phyloP scores from a whole-genome alignment of 2,888 invertebrate genomes.

The Iselma pallidipennis region DNA sequence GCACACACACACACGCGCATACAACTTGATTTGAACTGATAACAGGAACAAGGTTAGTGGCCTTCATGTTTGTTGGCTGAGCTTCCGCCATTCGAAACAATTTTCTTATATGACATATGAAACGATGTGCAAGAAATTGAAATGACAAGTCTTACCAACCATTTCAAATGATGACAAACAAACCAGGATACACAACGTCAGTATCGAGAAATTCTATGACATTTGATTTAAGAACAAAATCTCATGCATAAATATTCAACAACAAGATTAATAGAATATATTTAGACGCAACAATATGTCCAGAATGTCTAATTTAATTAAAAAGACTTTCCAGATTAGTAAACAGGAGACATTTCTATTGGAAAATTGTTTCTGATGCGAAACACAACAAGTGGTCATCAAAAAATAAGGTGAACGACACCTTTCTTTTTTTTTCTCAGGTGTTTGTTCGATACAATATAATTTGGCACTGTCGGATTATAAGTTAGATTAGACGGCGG shows the following conservation, averaged over 20 bases:
- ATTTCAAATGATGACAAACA: background rate
- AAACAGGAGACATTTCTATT: no score
- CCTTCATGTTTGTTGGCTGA: background rate
- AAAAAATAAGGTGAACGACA: background rate
- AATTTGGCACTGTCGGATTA: background rate
- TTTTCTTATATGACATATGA: background rate
- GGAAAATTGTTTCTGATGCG: no score
- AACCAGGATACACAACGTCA: background rate
- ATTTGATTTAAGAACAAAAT: no score
- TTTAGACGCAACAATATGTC: no score
- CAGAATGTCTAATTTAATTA: no score
- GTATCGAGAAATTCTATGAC: background rate
- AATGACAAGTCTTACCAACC: background rate
- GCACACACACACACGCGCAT: no score
- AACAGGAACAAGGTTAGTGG: background rate
- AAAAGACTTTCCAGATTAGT: no score
- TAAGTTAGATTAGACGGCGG: no score
- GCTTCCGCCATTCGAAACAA: background rate
- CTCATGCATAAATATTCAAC: no score
- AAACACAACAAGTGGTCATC: no score
- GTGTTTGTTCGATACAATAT: background rate
- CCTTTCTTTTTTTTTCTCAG: background rate
- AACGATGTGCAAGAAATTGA: background rate
- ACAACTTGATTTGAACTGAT: slow-evolving; percentile 1
- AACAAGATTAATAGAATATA: no score